phyloP scores from a whole-genome alignment of 2,797 vertebrate species.

The Tamandua tetradactyla region DNA sequence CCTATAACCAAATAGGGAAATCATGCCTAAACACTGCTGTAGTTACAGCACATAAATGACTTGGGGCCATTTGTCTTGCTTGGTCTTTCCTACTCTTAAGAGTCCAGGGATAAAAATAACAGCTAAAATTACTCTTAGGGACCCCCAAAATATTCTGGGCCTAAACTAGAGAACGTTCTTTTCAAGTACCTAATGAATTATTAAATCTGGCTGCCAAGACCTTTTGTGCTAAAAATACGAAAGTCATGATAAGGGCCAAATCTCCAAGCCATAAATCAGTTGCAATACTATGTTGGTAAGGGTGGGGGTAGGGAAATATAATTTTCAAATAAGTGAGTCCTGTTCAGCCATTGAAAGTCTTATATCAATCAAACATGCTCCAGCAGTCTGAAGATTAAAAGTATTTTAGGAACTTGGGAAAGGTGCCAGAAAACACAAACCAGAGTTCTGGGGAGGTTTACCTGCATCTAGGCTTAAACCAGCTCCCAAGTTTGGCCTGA shows the following conservation, averaged over 20 bases:
- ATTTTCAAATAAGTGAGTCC: constrained; percentile 8
- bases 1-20: constrained; percentile 18
- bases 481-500: not conserved
- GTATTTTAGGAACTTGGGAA: not conserved
- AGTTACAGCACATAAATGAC: constrained; percentile 14
- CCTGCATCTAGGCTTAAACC: not conserved
- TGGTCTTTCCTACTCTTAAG: constrained; percentile 43
- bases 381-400: constrained; percentile 6
- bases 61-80: constrained; percentile 46
- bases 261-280: constrained; percentile 50
- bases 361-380: constrained; percentile 34
- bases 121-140: constrained; percentile 12
- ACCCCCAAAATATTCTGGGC: not conserved
- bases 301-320: not conserved
- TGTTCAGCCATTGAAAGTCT: not conserved
- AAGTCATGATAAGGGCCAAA: constrained; percentile 40
- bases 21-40: not conserved
- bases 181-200: constrained; percentile 14
- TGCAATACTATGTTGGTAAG: not conserved
- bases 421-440: not conserved
- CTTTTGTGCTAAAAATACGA: constrained; percentile 63
- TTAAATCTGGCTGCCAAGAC: constrained; percentile 30
- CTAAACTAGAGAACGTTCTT: constrained; percentile 52
- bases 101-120: constrained; percentile 58
- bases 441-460: not conserved